Conservation (phyloP, 1,140 invertebrate genomes). For the Rhizoglyphus robini region DNA sequence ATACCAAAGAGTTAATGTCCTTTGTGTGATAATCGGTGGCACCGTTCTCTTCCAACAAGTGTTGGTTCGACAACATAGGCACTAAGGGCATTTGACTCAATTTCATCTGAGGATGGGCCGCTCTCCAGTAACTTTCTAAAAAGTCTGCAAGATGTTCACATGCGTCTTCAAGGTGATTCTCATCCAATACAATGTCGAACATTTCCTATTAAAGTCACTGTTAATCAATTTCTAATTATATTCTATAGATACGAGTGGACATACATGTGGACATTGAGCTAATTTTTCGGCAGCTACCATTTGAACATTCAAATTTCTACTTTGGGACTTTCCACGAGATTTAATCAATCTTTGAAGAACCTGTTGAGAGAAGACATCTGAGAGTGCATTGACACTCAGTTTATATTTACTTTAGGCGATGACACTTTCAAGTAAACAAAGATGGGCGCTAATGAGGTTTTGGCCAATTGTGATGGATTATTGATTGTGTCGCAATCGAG, state of each 20-base stretch:
- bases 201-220: constrained; percentile 50
- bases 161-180: constrained; percentile 95
- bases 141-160: constrained; percentile 98
- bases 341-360: constrained; percentile 95
- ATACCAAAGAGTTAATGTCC: neutral
- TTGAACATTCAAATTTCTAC: constrained; percentile 93
- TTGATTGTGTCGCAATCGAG: constrained; percentile 99
- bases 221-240: too few relatives aligned
- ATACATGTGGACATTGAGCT: constrained; percentile 75
- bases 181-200: constrained; percentile 97
- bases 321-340: constrained; percentile 94
- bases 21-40: neutral
- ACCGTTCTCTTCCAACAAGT: neutral
- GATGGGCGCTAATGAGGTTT: constrained; percentile 95
- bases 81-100: neutral
- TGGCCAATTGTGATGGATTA: constrained; percentile 96
- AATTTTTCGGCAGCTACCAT: constrained; percentile 99
- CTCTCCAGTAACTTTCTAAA: constrained; percentile 92
- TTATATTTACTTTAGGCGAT: constrained; percentile 97
- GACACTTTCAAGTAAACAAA: constrained; percentile 99
- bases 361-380: neutral
- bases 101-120: constrained; percentile 70
- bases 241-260: constrained; percentile 19
- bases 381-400: constrained; percentile 18
- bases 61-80: too few relatives aligned